Evolutionary conservation across 1,140 invertebrate genomes (phyloP).

Genomic region (Sinella curviseta): DNA sequence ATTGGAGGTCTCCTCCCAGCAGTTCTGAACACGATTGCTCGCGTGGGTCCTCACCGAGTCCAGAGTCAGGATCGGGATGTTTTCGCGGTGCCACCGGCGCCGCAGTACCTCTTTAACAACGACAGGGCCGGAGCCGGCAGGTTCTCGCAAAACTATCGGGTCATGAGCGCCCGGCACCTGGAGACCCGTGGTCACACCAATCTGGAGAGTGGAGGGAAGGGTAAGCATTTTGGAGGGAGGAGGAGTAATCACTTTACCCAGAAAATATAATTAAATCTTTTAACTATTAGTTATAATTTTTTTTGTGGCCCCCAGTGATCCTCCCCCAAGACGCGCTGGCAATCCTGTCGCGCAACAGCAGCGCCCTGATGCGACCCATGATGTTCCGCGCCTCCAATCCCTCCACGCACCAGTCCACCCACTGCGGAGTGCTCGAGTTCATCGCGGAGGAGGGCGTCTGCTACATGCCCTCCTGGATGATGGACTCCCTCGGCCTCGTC

Average conservation of each 20-base stretch:
- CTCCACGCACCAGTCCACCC: too few relatives aligned
- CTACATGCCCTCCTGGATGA: slow-evolving; percentile 99
- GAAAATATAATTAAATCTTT: neutral
- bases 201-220: neutral
- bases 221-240: neutral
- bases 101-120: neutral
- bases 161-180: neutral
- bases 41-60: neutral
- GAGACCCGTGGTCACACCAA: neutral
- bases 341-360: too few relatives aligned
- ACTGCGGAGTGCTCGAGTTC: slow-evolving; percentile 98
- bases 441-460: slow-evolving; percentile 97
- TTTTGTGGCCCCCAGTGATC: too few relatives aligned
- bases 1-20: neutral
- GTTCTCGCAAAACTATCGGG: neutral
- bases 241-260: neutral
- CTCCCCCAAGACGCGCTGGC: too few relatives aligned
- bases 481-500: slow-evolving; percentile 89
- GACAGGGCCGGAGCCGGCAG: too few relatives aligned
- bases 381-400: too few relatives aligned
- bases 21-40: neutral
- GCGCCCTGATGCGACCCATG: too few relatives aligned
- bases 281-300: neutral
- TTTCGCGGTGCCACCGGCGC: neutral
- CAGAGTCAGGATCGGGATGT: neutral